phyloP scores from a whole-genome alignment of 2,113 vertebrate species.

The Xenopus borealis region DNA sequence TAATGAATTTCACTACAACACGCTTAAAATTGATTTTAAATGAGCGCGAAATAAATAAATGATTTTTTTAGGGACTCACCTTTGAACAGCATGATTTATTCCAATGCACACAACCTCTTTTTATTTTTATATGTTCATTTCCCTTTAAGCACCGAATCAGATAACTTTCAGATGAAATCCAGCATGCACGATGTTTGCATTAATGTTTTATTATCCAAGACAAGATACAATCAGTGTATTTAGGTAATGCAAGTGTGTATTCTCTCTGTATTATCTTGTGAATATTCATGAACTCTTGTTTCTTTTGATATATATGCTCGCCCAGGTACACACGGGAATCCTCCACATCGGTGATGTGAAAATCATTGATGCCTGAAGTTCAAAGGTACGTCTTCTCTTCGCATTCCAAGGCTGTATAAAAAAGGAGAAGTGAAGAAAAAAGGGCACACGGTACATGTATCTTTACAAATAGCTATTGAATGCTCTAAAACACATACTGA shows the following conservation, averaged over 20 bases:
- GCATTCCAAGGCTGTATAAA: slow-evolving; percentile 20
- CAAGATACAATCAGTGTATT: slow-evolving; percentile 36
- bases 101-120: too few relatives aligned
- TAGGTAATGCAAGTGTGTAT: slow-evolving; percentile 28
- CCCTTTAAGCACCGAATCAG: background rate
- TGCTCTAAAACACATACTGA: slow-evolving; percentile 7
- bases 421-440: slow-evolving; percentile 5
- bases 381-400: slow-evolving; percentile 67
- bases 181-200: slow-evolving; percentile 3
- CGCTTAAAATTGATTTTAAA: too few relatives aligned
- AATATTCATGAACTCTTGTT: slow-evolving; percentile 66
- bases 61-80: too few relatives aligned
- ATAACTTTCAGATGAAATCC: slow-evolving; percentile 20
- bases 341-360: slow-evolving; percentile 79
- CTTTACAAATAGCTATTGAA: slow-evolving; percentile 28
- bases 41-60: too few relatives aligned
- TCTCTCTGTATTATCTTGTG: slow-evolving; percentile 28
- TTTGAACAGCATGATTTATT: too few relatives aligned
- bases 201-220: slow-evolving; percentile 38
- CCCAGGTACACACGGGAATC: slow-evolving; percentile 80
- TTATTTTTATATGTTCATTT: too few relatives aligned
- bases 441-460: slow-evolving; percentile 16
- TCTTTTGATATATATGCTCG: slow-evolving; percentile 74
- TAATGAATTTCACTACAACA: too few relatives aligned
- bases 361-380: slow-evolving; percentile 65